These are phyloP conservation scores for Pan paniscus DNA, from an alignment of 2,113 vertebrate species.

Conservation along the genomic window DNA sequence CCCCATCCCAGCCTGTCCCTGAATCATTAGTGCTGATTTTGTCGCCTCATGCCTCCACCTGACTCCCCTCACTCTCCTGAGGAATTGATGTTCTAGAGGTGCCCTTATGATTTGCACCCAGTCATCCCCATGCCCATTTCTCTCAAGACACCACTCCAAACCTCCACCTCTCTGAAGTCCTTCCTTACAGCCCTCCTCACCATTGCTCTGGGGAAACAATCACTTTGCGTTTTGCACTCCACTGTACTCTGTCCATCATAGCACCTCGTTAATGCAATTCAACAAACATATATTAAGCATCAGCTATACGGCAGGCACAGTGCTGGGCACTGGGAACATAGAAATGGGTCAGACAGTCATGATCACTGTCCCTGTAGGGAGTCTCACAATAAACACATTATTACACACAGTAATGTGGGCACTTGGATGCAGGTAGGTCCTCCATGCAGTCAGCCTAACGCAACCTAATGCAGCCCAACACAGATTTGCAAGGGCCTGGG, in stretches of 20 bases:
- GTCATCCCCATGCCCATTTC: neutral
- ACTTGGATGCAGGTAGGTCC: neutral
- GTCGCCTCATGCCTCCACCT: neutral
- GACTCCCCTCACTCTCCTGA: neutral
- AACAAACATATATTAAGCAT: neutral
- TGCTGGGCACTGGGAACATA: neutral
- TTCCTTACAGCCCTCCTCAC: neutral
- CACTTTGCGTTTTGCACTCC: neutral
- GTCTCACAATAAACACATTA: neutral
- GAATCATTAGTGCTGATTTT: neutral
- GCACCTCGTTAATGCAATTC: neutral
- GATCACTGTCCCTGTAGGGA: neutral
- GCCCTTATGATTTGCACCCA: neutral
- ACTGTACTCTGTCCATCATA: neutral
- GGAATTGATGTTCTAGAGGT: neutral
- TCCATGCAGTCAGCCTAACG: neutral
- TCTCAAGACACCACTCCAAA: neutral
- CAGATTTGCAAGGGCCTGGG: neutral
- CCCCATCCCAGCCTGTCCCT: neutral
- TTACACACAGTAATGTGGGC: neutral
- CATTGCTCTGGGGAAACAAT: neutral
- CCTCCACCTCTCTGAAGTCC: neutral
- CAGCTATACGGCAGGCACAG: neutral
- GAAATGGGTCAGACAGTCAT: neutral
- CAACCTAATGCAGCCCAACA: too few relatives aligned